Conservation (phyloP, 2,888 invertebrate genomes). For the Synergus japonicus region DNA sequence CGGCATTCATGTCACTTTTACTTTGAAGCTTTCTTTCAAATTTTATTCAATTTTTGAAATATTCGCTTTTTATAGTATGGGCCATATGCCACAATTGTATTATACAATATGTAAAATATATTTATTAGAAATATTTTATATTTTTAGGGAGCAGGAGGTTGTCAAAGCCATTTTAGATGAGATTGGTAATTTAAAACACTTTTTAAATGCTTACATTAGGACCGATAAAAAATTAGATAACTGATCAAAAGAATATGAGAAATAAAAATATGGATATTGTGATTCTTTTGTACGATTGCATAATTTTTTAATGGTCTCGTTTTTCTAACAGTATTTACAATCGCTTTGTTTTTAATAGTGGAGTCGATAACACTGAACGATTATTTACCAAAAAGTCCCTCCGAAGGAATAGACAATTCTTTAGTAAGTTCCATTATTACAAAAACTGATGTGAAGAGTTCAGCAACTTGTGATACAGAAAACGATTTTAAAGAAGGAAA, state of each 20-base stretch:
- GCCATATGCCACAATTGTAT: no score
- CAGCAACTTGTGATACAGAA: not conserved
- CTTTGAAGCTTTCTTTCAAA: not conserved
- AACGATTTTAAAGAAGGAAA: not conserved
- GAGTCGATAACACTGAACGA: not conserved
- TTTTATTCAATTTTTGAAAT: no score
- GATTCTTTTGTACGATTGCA: not conserved
- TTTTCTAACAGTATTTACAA: no score
- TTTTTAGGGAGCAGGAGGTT: not conserved
- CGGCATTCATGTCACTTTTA: constrained; percentile 1
- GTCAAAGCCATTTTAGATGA: not conserved
- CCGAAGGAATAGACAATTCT: no score
- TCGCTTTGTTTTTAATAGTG: not conserved
- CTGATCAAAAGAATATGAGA: not conserved
- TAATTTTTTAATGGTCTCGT: not conserved
- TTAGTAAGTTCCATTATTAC: no score
- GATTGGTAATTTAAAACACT: not conserved
- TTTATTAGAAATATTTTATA: not conserved
- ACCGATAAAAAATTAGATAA: not conserved
- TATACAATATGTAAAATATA: not conserved
- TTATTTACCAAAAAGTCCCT: not conserved
- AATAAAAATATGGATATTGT: not conserved
- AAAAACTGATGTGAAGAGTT: not conserved
- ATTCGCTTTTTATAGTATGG: no score
- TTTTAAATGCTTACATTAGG: not conserved